A percentile compares a stretch with the other conserved stretches of the same genome.
Conservation (phyloP, 1,140 invertebrate genomes). For the Drosophila nigrodunni region DNA sequence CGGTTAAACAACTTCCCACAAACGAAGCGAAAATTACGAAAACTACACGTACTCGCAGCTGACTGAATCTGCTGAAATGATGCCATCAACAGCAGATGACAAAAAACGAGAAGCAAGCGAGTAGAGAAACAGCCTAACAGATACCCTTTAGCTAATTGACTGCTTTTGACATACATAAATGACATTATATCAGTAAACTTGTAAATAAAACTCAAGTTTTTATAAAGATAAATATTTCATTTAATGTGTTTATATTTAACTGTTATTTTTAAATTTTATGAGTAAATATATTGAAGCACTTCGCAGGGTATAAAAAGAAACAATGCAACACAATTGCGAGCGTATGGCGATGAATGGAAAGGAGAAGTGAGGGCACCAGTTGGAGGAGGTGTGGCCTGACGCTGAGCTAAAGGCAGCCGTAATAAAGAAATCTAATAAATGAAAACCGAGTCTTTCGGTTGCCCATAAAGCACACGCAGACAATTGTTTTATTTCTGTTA, state of each 20-base stretch:
- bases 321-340: slow-evolving; percentile 46
- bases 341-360: slow-evolving; percentile 5
- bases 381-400: slow-evolving; percentile 19
- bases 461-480: slow-evolving; percentile 25
- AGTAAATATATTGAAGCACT: background rate
- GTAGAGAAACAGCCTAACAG: background rate
- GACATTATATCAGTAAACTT: background rate
- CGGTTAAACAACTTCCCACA: slow-evolving; percentile 59
- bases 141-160: slow-evolving; percentile 9
- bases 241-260: background rate
- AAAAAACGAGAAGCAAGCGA: background rate
- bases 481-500: slow-evolving; percentile 27
- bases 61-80: slow-evolving; percentile 73
- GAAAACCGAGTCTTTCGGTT: slow-evolving; percentile 32
- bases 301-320: slow-evolving; percentile 10
- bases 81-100: slow-evolving; percentile 67
- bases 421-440: slow-evolving; percentile 61
- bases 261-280: background rate
- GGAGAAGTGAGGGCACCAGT: slow-evolving; percentile 8
- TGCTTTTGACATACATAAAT: background rate
- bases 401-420: slow-evolving; percentile 41
- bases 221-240: too few species aligned
- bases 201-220: too few species aligned
- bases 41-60: slow-evolving; percentile 58
- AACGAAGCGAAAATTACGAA: slow-evolving; percentile 65